Evolutionary conservation across 2,888 invertebrate species (phyloP), one percentile per base, ranked within the genome.

Genomic region (Parnassius orleans): DNA sequence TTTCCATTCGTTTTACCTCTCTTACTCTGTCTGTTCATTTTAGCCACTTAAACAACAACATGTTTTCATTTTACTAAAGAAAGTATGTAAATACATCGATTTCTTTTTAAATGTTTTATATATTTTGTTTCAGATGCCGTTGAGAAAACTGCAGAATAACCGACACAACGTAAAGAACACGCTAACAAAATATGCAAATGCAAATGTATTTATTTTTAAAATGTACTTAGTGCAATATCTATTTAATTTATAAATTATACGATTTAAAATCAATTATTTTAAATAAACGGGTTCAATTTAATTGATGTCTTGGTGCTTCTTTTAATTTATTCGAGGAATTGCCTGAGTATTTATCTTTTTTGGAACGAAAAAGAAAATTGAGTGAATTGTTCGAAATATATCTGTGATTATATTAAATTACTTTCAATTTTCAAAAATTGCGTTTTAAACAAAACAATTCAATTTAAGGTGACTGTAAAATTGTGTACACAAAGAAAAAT

Each of bases 141-240:
- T 67, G 19, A 67, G 63, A 67, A 72, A 68, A 68, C 65, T 71
- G 11, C 66, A 69, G 68, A 69, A 68, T 62, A 65, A 62, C 69
- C 50, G n/a, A 53, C 65, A 60, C 53, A 56, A 57, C 54, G 15
- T 41, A 15, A 65, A 33, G 33, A 33, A 67, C 68, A 68, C 66
- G 61, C 56, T 60, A 57, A 68, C 68, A 74, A 50, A 48, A 24
- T 11, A 50, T 41, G 43, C 68, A 74, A 67, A 74, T 70, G 73
- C 63, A 72, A 69, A 68, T 74, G 72, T 73, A 72, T 76, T 71
- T 72, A 75, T 68, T 65, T 66, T 69, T 62, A 68, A 67, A 19
- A 71, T 68, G 77, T 81, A 82, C 77, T 65, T 74, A 83, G 84
- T 85, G 84, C 85, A 86, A 86, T 86, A 79, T 68, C 72, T 74